A percentile compares a stretch with the other conserved stretches of the same genome.
phyloP scores from a whole-genome alignment of 2,113 vertebrate species.

The Zosterops borbonicus region DNA sequence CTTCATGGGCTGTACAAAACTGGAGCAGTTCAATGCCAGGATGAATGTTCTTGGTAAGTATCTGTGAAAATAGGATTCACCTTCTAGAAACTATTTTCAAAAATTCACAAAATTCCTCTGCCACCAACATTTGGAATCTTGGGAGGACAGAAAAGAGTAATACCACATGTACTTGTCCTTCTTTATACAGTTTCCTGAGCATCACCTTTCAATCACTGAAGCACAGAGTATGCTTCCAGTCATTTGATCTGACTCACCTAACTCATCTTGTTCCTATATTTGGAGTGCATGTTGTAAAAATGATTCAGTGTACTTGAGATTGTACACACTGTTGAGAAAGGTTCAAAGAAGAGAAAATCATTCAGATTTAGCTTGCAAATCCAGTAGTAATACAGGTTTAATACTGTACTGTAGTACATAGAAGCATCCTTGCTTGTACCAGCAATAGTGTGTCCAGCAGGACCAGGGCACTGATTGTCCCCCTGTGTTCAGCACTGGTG shows the following conservation, averaged over 20 bases:
- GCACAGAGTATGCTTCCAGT: background rate
- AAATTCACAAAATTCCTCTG: background rate
- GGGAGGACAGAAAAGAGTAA: background rate
- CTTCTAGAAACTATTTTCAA: background rate
- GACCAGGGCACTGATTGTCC: background rate
- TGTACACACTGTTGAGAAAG: background rate
- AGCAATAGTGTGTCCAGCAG: background rate
- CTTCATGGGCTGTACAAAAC: slow-evolving; percentile 81
- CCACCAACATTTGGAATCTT: background rate
- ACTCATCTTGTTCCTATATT: background rate
- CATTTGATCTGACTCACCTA: background rate
- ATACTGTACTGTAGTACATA: background rate
- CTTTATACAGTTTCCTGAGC: background rate
- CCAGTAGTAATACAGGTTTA: background rate
- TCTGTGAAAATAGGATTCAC: background rate
- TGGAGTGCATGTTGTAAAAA: background rate
- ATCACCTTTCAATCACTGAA: background rate
- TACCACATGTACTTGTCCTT: background rate
- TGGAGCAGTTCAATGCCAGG: slow-evolving; percentile 86
- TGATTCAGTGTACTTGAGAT: background rate
- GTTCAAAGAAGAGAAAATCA: background rate
- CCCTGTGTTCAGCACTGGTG: background rate
- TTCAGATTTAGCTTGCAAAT: background rate
- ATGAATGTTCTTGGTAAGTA: slow-evolving; percentile 87
- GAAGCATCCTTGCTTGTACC: background rate